These are phyloP conservation scores for Diuraphis noxia DNA, from an alignment of 1,140 invertebrate species.

Conservation along the genomic window DNA sequence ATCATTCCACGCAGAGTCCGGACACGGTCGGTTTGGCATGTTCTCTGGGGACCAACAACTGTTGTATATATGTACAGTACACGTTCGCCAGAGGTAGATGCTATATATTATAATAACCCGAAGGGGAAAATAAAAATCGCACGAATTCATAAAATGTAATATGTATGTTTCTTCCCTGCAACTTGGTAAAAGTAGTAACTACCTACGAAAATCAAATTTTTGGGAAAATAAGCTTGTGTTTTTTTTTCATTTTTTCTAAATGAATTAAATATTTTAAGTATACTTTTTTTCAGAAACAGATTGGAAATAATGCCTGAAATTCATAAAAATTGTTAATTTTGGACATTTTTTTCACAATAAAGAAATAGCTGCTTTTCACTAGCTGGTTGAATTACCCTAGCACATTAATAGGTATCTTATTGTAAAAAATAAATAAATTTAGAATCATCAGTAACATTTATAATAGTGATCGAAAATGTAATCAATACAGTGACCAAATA, in stretches of 20 bases:
- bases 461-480: no score
- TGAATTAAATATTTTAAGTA: not conserved
- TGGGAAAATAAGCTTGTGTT: not conserved
- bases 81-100: not conserved
- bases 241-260: not conserved
- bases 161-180: not conserved
- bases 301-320: not conserved
- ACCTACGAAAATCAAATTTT: not conserved
- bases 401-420: no score
- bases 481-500: no score
- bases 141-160: constrained; percentile 5
- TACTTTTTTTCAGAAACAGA: not conserved
- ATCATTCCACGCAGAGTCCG: not conserved
- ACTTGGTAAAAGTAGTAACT: not conserved
- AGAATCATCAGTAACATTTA: no score
- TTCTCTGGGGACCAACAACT: not conserved
- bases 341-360: not conserved
- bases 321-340: not conserved
- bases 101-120: not conserved
- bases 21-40: not conserved
- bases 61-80: not conserved
- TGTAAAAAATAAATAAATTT: no score
- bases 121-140: not conserved
- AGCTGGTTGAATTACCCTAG: no score
- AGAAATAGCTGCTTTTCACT: no score